Evolutionary conservation across 2,113 vertebrate genomes (phyloP), one percentile per base, ranked within the genome.

Genomic region (Pyrgilauda ruficollis): DNA sequence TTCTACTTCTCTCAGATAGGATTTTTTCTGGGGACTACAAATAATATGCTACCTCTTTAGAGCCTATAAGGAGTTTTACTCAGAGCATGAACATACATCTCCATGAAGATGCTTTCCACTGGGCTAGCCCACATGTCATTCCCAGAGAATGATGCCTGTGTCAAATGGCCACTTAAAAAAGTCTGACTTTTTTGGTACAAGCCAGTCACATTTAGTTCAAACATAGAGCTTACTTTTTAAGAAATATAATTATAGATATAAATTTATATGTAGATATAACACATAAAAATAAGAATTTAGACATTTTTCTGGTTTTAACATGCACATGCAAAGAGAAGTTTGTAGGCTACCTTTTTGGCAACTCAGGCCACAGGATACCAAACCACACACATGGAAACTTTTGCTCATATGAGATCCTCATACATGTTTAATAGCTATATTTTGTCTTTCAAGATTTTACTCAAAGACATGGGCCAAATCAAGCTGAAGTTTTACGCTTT

Each of bases 141-240:
- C 17, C 22, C 11, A 66, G 13, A 19, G 3, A 61, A 33, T 1
- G 0, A 14, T 61, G 9, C 15, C 53, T 76, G 10, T 33, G 11
- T 55, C 33, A 79, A 55, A 28, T 26, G 8, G 2, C 13, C 19
- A 41, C 28, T 49, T 53, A 14, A 90, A 81, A 68, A 74, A 62
- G 11, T 13, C 22, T 46, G 28, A 56, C 5, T 59, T 44, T 49
- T 33, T 39, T 58, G 11, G 15, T 59, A 19, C 56, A 75, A 88
- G 20, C 7, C 37, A 67, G 39, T 53, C 16, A 37, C 8, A 37
- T 53, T 78, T 43, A 58, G 4, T 44, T 35, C 39, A 58, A 63
- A 37, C 12, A 7, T 10, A 70, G 47, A 31, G 4, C 16, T 24
- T 9, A 49, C 0, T 16, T 58, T 58, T 26, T 4, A 1, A 47